Evolutionary conservation across 2,888 invertebrate species (phyloP).

Genomic region (Calameuta filiformis): DNA sequence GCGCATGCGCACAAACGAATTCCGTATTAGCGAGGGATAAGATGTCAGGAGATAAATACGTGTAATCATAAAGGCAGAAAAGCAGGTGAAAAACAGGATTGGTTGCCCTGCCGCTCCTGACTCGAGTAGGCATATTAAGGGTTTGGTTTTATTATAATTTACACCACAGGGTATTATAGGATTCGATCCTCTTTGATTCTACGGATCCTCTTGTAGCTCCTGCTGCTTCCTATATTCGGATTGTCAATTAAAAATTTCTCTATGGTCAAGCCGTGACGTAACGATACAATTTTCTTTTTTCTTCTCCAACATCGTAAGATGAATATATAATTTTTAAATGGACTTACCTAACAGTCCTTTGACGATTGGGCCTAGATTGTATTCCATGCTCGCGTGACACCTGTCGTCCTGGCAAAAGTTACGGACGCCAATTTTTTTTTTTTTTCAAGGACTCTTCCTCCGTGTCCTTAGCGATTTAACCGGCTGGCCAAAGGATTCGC

Average conservation of each 20-base stretch:
- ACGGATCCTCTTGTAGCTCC: background rate
- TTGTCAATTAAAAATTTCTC: background rate
- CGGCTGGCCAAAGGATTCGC: slow-evolving; percentile 59
- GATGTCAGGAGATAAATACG: slow-evolving; percentile 22
- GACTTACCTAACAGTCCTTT: background rate
- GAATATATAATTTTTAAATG: background rate
- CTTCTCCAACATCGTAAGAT: background rate
- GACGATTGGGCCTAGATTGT: background rate
- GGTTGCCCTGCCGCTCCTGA: background rate
- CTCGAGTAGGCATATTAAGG: background rate
- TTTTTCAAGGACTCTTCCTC: slow-evolving; percentile 35
- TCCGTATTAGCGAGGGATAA: slow-evolving; percentile 24
- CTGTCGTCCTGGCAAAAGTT: slow-evolving; percentile 29
- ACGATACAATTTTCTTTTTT: background rate
- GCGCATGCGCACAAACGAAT: slow-evolving; percentile 20
- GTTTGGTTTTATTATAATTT: slow-evolving; percentile 8
- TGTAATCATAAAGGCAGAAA: slow-evolving; percentile 26
- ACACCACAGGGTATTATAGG: slow-evolving; percentile 3
- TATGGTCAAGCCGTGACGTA: background rate
- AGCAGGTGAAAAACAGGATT: slow-evolving; percentile 31
- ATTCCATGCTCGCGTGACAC: slow-evolving; percentile 17
- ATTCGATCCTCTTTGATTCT: background rate
- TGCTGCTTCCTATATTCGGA: background rate
- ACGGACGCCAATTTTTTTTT: slow-evolving; percentile 27
- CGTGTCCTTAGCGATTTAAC: slow-evolving; percentile 42